Evolutionary conservation across 2,797 vertebrate species (phyloP).

Genomic region (Leuciscus waleckii): DNA sequence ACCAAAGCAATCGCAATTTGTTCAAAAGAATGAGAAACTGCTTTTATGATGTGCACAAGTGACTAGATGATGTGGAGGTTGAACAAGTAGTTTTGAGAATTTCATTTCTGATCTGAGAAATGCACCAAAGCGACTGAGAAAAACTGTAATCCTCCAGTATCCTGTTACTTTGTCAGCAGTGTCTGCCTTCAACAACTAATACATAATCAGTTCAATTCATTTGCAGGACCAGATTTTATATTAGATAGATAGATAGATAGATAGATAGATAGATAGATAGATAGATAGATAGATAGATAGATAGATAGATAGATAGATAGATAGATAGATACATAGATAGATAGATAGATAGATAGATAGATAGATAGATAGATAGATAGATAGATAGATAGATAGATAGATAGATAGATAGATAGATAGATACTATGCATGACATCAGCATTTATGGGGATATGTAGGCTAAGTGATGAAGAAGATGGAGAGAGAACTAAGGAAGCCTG

Average conservation of each 20-base stretch:
- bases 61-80: too few relatives aligned
- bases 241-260: too few relatives aligned
- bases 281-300: not conserved
- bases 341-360: not conserved
- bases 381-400: not conserved
- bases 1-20: too few relatives aligned
- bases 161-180: not conserved
- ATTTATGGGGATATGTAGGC: not conserved
- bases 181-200: not conserved
- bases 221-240: not conserved
- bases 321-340: not conserved
- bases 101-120: too few relatives aligned
- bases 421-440: not conserved
- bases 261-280: not conserved
- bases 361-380: not conserved
- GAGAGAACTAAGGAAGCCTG: not conserved
- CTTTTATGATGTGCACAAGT: too few relatives aligned
- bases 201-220: not conserved
- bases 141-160: not conserved
- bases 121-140: too few relatives aligned
- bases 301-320: not conserved
- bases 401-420: not conserved
- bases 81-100: too few relatives aligned
- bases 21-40: too few relatives aligned
- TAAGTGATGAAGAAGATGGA: not conserved